Evolutionary conservation across 2,888 invertebrate genomes (phyloP).

Genomic region (Stenoptilia bipunctidactyla): DNA sequence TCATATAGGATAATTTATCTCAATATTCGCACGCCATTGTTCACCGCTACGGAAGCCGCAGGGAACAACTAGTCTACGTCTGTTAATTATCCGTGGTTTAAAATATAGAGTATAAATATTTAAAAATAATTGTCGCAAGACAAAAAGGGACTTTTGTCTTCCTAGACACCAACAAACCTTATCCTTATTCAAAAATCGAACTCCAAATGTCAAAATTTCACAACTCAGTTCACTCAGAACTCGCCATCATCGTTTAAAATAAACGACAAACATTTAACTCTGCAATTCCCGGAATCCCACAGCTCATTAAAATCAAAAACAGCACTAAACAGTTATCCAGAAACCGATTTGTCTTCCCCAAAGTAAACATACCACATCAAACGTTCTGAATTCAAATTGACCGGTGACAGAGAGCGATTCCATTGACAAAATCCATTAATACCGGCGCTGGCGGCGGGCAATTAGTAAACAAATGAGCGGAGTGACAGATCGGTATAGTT

Average conservation of each 20-base stretch:
- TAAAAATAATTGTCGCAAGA: too few species aligned
- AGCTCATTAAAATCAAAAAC: constrained; percentile 1
- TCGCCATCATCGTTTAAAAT: neutral
- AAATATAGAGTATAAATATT: too few species aligned
- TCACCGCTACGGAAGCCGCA: too few species aligned
- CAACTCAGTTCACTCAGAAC: too few species aligned
- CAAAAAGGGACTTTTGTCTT: too few species aligned
- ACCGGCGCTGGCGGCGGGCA: constrained; percentile 38
- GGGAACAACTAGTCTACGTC: too few species aligned
- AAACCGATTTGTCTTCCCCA: constrained; percentile 43
- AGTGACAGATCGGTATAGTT: constrained; percentile 59
- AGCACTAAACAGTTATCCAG: neutral
- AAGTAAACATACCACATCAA: constrained; percentile 58
- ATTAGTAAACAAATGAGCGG: constrained; percentile 66
- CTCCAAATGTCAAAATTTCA: too few species aligned
- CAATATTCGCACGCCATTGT: too few species aligned
- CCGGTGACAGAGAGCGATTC: constrained; percentile 30
- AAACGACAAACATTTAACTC: neutral
- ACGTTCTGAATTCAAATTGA: constrained; percentile 33
- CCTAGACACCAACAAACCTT: too few species aligned
- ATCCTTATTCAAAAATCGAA: too few species aligned
- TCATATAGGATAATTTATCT: too few species aligned
- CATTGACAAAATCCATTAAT: constrained; percentile 69
- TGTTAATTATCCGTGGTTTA: too few species aligned
- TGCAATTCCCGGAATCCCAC: neutral